A percentile compares a stretch with the other conserved stretches of the same genome.
phyloP scores from a whole-genome alignment of 2,113 vertebrate species.

The Pseudorectes ferrugineus region DNA sequence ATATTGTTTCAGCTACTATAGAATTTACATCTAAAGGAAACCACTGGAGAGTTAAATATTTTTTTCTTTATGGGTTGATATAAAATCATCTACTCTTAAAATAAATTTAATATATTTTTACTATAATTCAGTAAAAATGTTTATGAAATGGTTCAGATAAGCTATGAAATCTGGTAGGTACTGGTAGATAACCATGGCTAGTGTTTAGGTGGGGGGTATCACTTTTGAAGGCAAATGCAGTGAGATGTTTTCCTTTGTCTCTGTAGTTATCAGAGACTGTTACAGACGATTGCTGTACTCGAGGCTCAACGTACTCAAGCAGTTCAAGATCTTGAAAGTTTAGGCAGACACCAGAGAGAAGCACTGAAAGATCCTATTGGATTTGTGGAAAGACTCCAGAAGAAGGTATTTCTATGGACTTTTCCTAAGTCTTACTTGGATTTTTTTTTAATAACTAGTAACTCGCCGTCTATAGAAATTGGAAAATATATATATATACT shows the following conservation, averaged over 20 bases:
- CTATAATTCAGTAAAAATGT: conserved; percentile 51
- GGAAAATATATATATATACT: not conserved
- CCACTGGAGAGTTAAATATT: not conserved
- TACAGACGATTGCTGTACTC: conserved; percentile 96
- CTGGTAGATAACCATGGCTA: conserved; percentile 28
- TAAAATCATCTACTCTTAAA: not conserved
- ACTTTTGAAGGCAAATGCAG: conserved; percentile 43
- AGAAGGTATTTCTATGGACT: conserved; percentile 81
- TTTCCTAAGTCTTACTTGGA: conserved; percentile 34
- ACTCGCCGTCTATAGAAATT: not conserved
- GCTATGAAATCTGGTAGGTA: conserved; percentile 1
- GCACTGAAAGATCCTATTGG: conserved; percentile 88
- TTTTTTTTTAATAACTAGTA: not conserved
- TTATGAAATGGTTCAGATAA: conserved; percentile 60
- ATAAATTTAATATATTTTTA: not conserved
- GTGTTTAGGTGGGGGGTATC: conserved; percentile 26
- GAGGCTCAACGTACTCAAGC: conserved; percentile 97
- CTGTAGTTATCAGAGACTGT: conserved; percentile 97
- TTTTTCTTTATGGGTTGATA: not conserved
- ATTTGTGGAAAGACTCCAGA: conserved; percentile 98
- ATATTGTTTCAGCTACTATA: not conserved
- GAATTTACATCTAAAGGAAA: not conserved
- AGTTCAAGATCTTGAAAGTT: conserved; percentile 92
- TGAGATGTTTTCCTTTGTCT: conserved; percentile 71
- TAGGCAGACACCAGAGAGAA: conserved; percentile 90